Base-by-base conservation (phyloP, 35 echinoderm and acorn worm species). In the Stichopus chloronotus region DNA sequence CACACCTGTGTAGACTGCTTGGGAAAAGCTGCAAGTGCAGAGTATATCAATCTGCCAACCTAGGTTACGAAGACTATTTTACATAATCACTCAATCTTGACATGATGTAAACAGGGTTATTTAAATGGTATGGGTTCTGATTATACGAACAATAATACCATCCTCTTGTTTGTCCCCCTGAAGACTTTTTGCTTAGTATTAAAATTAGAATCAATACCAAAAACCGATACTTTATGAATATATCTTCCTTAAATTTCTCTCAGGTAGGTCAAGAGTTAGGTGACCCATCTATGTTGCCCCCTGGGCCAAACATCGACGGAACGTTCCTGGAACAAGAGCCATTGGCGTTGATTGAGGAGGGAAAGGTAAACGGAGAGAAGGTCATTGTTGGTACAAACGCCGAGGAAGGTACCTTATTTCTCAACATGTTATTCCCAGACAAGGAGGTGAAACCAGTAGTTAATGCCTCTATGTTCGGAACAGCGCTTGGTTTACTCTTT, bases 371-470 rank as follows among this genome's bases (percentile, higher is more conserved):
- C 23, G 69, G 76, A 78, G 76, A 76, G 9, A 78, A 63, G 7
- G 17, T 80, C 16, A 78, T 92, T n/a, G 56, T 92, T 79, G 90
- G 90, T 5, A 92, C 71, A 17, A 58, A 58, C 76, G 90, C 68
- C 57, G 76, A 92, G 21, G 90, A 92, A 81, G 71, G 90, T 19
- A 79, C 54, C 3, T 9, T 92, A 10, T 21, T 78, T 59, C 72
- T 92, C 14, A 52, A 81, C 14, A 20, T 54, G 55, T 17, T 52
- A 10, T 92, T 57, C 25, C 76, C 74, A 16, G 58, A 58, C 43
- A 58, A 79, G 76, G 76, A 76, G 8, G 72, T 78, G 9, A 78
- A 52, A 78, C 72, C 76, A 78, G 12, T 81, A n/a, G 72, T 78
- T 60, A 79, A 77, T 25, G n/a, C 17, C 21, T 22, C 71, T 9